Evolutionary conservation across 23 tunicate genomes (phyloP).

Genomic region (Trididemnum nubilum): DNA sequence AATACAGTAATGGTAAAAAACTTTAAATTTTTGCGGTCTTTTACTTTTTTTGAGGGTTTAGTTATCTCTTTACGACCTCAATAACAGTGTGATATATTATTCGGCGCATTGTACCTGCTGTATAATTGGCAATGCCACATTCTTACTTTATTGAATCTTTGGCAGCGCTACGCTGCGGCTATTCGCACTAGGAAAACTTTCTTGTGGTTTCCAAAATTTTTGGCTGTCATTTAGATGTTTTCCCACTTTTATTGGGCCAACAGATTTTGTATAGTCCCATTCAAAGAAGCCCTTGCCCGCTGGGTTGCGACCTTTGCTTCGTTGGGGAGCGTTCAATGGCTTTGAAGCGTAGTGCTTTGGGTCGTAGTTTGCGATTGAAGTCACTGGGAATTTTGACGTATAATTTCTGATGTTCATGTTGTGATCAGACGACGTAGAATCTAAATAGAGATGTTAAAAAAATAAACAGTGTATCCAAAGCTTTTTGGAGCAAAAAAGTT

Average conservation of each 20-base stretch:
- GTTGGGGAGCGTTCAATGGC: background rate
- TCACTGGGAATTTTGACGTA: conserved; percentile 34
- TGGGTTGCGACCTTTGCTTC: background rate
- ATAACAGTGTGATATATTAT: too few relatives aligned
- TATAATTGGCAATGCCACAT: too few relatives aligned
- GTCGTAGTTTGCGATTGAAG: conserved; percentile 19
- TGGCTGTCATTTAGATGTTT: conserved; percentile 57
- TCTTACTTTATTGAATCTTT: too few relatives aligned
- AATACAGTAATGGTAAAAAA: too few relatives aligned
- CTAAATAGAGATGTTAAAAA: too few relatives aligned
- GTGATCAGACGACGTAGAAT: too few relatives aligned
- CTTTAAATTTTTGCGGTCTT: too few relatives aligned
- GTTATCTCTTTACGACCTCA: too few relatives aligned
- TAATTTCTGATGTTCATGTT: background rate
- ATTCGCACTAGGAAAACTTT: conserved; percentile 16
- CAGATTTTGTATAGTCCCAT: conserved; percentile 62
- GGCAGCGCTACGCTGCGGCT: conserved; percentile 42
- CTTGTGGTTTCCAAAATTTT: conserved; percentile 67
- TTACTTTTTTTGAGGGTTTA: too few relatives aligned
- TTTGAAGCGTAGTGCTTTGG: background rate
- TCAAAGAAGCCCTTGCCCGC: conserved; percentile 10
- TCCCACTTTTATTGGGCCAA: conserved; percentile 39
- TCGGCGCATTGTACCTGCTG: too few relatives aligned
- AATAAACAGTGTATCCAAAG: too few relatives aligned
- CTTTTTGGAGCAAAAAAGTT: too few relatives aligned